These are phyloP conservation scores for Holothuria scabra DNA, from an alignment of 53 echinoderm and acorn worm species.

Conservation along the genomic window DNA sequence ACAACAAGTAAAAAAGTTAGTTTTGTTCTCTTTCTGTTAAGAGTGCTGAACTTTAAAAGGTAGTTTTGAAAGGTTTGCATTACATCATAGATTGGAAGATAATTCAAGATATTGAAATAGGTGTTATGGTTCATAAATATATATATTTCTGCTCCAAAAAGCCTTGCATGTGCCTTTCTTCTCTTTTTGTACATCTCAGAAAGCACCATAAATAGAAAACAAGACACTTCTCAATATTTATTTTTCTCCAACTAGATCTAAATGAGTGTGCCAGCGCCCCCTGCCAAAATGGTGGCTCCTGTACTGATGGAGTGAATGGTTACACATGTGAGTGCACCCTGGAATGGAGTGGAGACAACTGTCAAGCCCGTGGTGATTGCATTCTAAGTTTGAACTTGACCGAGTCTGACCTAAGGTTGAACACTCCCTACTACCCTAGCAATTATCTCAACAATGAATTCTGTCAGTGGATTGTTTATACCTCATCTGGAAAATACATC, in stretches of 20 bases:
- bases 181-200: background rate
- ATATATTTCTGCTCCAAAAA: background rate
- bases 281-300: constrained; percentile 63
- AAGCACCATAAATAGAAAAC: background rate
- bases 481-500: constrained; percentile 82
- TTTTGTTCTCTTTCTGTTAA: too few relatives aligned
- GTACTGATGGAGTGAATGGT: constrained; percentile 61
- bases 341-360: constrained; percentile 71
- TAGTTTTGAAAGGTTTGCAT: too few relatives aligned
- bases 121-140: too few relatives aligned
- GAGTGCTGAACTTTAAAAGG: too few relatives aligned
- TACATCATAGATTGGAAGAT: too few relatives aligned
- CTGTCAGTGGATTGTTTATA: constrained; percentile 79
- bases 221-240: background rate
- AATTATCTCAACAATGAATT: constrained; percentile 96
- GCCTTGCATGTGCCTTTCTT: background rate
- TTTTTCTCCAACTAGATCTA: constrained; percentile 40
- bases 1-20: too few relatives aligned
- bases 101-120: too few relatives aligned
- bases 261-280: constrained; percentile 63
- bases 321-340: constrained; percentile 61
- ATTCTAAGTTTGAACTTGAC: constrained; percentile 83
- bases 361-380: constrained; percentile 71
- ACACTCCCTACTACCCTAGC: constrained; percentile 80
- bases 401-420: constrained; percentile 41